Percentiles rank a stretch among this genome's conserved stretches.
Conservation (phyloP, 1,140 invertebrate genomes). For the Nautilus pompilius region DNA sequence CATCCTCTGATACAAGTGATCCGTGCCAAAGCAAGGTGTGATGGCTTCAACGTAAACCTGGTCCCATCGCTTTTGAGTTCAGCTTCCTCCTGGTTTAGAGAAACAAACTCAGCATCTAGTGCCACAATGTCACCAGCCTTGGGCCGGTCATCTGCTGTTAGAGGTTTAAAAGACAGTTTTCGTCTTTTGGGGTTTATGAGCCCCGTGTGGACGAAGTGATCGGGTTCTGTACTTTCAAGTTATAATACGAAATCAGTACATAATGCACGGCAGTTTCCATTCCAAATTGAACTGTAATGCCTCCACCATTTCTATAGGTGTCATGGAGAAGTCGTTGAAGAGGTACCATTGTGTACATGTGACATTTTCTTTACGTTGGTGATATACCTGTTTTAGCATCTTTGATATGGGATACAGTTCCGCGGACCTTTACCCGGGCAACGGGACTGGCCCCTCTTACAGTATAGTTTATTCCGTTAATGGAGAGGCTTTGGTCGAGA, state of each 20-base stretch:
- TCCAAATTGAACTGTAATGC: constrained; percentile 85
- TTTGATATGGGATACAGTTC: no score
- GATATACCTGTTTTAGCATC: no score
- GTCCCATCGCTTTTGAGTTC: constrained; percentile 87
- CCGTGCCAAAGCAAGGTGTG: constrained; percentile 81
- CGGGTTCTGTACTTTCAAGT: constrained; percentile 57
- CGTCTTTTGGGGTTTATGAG: constrained; percentile 57
- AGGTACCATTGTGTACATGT: constrained; percentile 75
- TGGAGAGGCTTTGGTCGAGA: no score
- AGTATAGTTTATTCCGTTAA: no score
- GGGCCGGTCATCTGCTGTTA: constrained; percentile 71
- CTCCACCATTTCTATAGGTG: constrained; percentile 75
- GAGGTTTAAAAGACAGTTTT: constrained; percentile 72
- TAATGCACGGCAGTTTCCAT: constrained; percentile 89
- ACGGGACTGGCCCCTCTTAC: no score
- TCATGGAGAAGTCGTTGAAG: constrained; percentile 92
- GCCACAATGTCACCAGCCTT: constrained; percentile 74
- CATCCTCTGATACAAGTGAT: constrained; percentile 86
- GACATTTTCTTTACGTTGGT: constrained; percentile 60
- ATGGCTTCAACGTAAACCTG: constrained; percentile 82
- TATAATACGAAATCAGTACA: no score
- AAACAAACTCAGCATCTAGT: constrained; percentile 92
- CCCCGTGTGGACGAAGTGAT: constrained; percentile 66
- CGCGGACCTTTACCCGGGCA: no score
- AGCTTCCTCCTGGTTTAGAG: constrained; percentile 87